phyloP scores from a whole-genome alignment of 1,140 invertebrate species.

The Harlomillsia oculata region DNA sequence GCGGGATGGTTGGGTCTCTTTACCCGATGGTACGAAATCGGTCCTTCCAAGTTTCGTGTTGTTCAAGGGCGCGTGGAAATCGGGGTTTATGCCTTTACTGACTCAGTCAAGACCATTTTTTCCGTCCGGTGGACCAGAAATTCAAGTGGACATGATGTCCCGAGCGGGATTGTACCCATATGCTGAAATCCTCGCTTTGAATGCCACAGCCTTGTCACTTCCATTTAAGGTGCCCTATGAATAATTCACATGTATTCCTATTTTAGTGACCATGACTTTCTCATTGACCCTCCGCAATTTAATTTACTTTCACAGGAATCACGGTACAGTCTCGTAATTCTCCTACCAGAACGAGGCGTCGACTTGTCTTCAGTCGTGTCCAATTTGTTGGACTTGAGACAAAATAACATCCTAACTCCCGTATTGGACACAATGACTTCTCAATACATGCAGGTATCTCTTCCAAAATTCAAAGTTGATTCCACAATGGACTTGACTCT shows the following conservation, averaged over 20 bases:
- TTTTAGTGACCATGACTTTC: too few relatives aligned
- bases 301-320: neutral
- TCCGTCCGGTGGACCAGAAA: neutral
- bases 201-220: constrained; percentile 2
- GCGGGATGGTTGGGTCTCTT: neutral
- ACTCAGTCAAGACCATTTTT: constrained; percentile 7
- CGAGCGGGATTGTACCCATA: neutral
- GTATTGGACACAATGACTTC: neutral
- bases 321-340: neutral
- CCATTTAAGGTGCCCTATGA: constrained; percentile 9
- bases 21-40: neutral
- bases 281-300: too few relatives aligned
- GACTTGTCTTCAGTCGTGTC: neutral
- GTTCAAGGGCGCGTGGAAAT: constrained; percentile 3
- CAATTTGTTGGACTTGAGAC: too few relatives aligned
- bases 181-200: constrained; percentile 5
- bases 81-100: neutral
- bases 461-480: constrained; percentile 8
- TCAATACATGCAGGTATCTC: constrained; percentile 4
- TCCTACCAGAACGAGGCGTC: constrained; percentile 7
- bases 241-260: too few relatives aligned
- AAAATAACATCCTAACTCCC: neutral
- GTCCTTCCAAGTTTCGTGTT: neutral
- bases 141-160: constrained; percentile 5
- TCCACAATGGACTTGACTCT: constrained; percentile 6